These are phyloP conservation scores for Origma solitaria DNA, from an alignment of 2,113 vertebrate genomes.

Conservation along the genomic window DNA sequence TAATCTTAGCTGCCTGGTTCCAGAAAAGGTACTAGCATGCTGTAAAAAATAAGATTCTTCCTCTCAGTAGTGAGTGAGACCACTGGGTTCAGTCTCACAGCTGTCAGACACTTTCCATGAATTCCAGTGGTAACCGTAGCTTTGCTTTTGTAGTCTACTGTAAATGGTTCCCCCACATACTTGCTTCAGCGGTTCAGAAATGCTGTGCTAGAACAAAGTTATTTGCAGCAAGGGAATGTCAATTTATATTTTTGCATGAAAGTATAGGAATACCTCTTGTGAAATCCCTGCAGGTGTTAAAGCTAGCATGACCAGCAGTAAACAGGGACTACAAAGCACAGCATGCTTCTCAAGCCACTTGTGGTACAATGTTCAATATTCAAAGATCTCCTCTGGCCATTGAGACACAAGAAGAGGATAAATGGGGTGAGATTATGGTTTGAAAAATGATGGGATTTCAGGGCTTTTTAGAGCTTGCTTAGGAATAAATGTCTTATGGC, in stretches of 20 bases:
- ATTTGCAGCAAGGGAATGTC: neutral
- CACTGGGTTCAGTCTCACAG: neutral
- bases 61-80: neutral
- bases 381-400: neutral
- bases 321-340: neutral
- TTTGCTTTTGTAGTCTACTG: neutral
- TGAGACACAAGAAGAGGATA: neutral
- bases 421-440: neutral
- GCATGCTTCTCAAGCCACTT: neutral
- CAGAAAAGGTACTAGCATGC: neutral
- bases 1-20: neutral
- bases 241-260: neutral
- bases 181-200: neutral
- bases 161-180: neutral
- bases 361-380: neutral
- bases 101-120: neutral
- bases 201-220: neutral
- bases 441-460: neutral
- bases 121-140: neutral
- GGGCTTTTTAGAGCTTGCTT: neutral
- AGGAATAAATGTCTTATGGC: neutral
- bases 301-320: neutral
- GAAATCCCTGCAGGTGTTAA: neutral
- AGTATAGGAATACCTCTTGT: neutral
- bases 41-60: neutral